Conservation (phyloP, 2,113 vertebrate species). For the Hylia prasina region DNA sequence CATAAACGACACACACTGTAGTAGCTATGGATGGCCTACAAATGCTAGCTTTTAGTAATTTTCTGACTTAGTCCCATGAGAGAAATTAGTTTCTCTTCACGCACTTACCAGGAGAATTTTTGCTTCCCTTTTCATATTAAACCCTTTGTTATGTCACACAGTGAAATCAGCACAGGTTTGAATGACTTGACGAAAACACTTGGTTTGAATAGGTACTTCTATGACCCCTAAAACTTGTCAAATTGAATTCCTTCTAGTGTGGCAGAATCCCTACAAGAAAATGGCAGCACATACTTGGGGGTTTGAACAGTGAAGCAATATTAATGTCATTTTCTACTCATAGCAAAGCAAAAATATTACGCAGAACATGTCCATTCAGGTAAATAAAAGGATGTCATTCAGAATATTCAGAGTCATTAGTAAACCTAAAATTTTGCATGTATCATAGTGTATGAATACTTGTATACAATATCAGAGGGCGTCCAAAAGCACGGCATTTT, state of each 20-base stretch:
- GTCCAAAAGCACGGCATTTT: not conserved
- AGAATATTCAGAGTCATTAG: not conserved
- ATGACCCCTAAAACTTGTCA: not conserved
- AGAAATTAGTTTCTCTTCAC: not conserved
- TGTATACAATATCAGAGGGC: not conserved
- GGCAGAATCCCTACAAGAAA: not conserved
- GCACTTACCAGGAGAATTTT: not conserved
- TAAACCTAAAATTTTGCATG: not conserved
- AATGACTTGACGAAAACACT: not conserved
- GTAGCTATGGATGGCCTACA: not conserved
- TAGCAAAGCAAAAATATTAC: not conserved
- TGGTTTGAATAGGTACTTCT: not conserved
- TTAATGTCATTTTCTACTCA: not conserved
- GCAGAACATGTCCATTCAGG: not conserved
- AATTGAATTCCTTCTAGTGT: not conserved
- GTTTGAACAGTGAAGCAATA: not conserved
- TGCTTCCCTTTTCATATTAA: not conserved
- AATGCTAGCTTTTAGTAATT: not conserved
- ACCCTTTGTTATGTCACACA: not conserved
- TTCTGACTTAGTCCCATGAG: not conserved
- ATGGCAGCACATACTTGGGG: fast-evolving
- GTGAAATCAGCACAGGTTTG: not conserved
- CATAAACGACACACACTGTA: not conserved
- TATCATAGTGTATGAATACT: not conserved
- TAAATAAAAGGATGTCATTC: not conserved